Percentiles rank a stretch among this genome's conserved stretches.
Conservation (phyloP, 1,140 invertebrate genomes). For the Asobara japonica region DNA sequence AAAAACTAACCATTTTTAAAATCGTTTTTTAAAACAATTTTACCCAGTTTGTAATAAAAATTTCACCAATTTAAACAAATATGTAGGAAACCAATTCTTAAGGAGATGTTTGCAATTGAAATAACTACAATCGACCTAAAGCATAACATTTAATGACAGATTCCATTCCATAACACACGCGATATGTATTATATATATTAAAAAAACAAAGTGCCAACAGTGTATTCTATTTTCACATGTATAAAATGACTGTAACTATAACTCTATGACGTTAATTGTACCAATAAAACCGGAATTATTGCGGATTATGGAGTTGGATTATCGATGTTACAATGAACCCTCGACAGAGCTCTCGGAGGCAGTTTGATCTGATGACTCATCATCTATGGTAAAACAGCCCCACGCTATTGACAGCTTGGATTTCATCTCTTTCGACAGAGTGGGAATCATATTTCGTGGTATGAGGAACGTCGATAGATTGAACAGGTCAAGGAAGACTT, state of each 20-base stretch:
- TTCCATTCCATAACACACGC: no score
- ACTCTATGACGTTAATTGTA: background rate
- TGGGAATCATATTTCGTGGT: slow-evolving; percentile 90
- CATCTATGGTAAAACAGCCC: slow-evolving; percentile 45
- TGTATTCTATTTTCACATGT: background rate
- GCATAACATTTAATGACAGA: no score
- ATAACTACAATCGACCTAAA: no score
- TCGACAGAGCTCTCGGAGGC: slow-evolving; percentile 41
- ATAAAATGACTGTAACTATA: background rate
- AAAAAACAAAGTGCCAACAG: background rate
- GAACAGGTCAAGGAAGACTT: slow-evolving; percentile 97
- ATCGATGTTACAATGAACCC: slow-evolving; percentile 35
- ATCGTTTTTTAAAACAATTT: no score
- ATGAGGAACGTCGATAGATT: slow-evolving; percentile 97
- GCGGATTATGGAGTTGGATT: background rate
- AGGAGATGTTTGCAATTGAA: no score
- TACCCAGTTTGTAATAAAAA: no score
- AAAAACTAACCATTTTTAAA: no score
- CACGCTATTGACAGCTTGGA: slow-evolving; percentile 62
- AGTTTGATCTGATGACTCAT: slow-evolving; percentile 43
- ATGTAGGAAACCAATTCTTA: no score
- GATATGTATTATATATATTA: background rate
- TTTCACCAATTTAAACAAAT: no score
- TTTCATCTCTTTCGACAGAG: slow-evolving; percentile 81
- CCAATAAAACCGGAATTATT: background rate